Conservation (phyloP, 2,888 invertebrate species). For the Melipona beecheii region DNA sequence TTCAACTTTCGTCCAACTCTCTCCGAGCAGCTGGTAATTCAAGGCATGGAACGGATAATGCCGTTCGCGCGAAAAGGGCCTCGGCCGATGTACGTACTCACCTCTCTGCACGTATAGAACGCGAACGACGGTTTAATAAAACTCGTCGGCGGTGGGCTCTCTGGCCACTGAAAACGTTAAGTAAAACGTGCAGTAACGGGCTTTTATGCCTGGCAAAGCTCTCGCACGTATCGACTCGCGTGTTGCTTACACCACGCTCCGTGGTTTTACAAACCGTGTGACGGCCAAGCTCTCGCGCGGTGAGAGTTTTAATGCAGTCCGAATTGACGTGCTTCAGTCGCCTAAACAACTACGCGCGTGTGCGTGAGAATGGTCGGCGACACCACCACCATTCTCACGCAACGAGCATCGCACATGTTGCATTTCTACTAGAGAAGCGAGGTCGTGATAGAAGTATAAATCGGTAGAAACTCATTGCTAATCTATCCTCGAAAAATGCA, state of each 20-base stretch:
- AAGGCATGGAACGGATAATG: constrained; percentile 38
- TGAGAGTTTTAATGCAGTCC: constrained; percentile 10
- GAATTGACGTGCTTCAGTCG: constrained; percentile 8
- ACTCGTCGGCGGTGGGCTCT: constrained; percentile 18
- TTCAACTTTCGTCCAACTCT: constrained; percentile 49
- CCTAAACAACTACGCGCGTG: not conserved
- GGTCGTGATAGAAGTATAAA: not conserved
- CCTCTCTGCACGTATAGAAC: constrained; percentile 35
- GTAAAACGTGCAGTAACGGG: constrained; percentile 40
- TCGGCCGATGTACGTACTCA: constrained; percentile 18
- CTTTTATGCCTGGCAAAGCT: constrained; percentile 35
- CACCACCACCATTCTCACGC: not conserved
- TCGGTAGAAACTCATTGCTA: not conserved
- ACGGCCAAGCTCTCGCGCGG: not conserved
- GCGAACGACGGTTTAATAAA: constrained; percentile 55
- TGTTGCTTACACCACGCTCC: constrained; percentile 10
- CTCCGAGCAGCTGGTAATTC: constrained; percentile 43
- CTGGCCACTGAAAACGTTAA: constrained; percentile 43
- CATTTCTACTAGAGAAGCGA: not conserved
- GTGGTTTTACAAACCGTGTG: constrained; percentile 23
- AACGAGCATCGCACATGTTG: not conserved
- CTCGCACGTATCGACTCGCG: constrained; percentile 38
- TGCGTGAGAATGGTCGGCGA: not conserved
- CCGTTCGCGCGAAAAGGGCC: constrained; percentile 22
- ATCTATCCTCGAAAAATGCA: not conserved